These are phyloP conservation scores for Carettochelys insculpta DNA, from an alignment of 2,113 vertebrate genomes.

Conservation along the genomic window DNA sequence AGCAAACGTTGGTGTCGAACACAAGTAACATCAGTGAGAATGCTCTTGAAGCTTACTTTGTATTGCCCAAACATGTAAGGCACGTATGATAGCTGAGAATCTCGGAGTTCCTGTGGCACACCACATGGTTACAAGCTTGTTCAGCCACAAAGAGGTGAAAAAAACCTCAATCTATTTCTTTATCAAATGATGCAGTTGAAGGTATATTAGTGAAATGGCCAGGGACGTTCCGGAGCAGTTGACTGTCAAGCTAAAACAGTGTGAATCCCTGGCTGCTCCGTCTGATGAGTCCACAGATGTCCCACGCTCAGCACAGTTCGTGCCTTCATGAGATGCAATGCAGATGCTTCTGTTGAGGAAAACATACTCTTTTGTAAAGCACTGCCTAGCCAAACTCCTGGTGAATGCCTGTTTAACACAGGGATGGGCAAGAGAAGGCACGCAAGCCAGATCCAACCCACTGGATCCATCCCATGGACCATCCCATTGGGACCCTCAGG, in stretches of 20 bases:
- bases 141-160: background rate
- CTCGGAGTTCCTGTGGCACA: background rate
- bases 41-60: background rate
- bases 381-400: background rate
- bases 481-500: no score
- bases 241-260: background rate
- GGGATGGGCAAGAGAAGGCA: no score
- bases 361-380: background rate
- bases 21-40: background rate
- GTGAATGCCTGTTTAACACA: background rate
- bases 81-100: background rate
- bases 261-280: background rate
- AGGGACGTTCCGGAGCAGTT: background rate
- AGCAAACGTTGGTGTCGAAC: background rate
- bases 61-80: background rate
- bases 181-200: background rate
- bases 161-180: background rate
- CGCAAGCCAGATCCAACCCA: no score
- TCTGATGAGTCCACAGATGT: background rate
- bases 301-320: background rate
- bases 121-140: background rate
- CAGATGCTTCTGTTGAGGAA: background rate
- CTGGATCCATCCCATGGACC: no score
- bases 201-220: background rate
- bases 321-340: background rate